These are phyloP conservation scores for Corythornis cristatus DNA, from an alignment of 2,113 vertebrate genomes.

Conservation along the genomic window DNA sequence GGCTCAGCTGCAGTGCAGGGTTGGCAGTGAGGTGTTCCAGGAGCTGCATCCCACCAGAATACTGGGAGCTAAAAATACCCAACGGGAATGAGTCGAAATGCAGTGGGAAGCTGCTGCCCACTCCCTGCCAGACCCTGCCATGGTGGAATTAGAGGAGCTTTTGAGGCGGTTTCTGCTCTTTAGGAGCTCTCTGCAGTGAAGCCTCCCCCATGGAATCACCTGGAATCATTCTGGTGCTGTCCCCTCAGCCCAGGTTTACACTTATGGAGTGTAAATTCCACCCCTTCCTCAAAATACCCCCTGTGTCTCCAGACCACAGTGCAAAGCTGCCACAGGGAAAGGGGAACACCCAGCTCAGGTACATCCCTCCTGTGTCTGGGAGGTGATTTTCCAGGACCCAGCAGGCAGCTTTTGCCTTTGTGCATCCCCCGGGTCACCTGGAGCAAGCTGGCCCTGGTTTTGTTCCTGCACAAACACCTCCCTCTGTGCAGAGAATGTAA, in stretches of 20 bases:
- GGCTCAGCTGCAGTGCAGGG: background rate
- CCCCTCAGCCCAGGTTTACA: background rate
- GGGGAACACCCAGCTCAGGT: background rate
- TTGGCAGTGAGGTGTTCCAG: background rate
- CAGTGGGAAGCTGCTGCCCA: background rate
- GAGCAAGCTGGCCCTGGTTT: background rate
- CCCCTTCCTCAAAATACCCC: background rate
- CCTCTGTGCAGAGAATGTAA: accelerated
- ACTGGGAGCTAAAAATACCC: background rate
- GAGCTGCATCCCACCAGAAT: background rate
- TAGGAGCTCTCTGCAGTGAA: background rate
- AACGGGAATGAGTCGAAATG: background rate
- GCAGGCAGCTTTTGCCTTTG: background rate
- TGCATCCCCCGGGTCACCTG: background rate
- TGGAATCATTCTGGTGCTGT: accelerated
- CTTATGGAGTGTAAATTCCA: background rate
- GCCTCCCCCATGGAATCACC: background rate
- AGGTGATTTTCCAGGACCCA: background rate
- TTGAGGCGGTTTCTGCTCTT: background rate
- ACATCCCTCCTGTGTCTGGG: background rate
- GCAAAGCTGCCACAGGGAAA: background rate
- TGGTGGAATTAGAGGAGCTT: background rate
- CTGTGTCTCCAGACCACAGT: accelerated
- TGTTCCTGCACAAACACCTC: background rate
- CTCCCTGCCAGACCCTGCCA: background rate